Base-by-base conservation (phyloP, 2,113 vertebrate genomes). In the Ophthalmolycus amberensis region DNA sequence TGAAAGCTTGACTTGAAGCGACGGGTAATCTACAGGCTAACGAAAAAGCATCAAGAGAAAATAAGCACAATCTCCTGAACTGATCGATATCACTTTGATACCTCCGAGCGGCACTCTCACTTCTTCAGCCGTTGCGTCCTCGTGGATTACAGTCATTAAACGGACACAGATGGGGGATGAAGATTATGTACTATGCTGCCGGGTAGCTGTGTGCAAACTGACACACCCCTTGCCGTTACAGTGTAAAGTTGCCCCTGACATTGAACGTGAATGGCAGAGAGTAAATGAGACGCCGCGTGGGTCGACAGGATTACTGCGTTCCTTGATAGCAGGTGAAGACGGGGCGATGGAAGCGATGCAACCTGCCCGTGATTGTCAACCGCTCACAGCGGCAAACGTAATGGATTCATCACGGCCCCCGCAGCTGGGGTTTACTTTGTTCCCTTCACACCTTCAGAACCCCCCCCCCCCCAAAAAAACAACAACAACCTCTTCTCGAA, bases 241-340 rank as follows among this genome's bases (percentile, higher is more conserved):
- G 48, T 27, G 54, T 27, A 27, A 27, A 58, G 2, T 40, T 64
- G 38, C 4, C 29, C 59, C 50, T 5, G 42, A 80, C 66, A 69
- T 58, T 71, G 38, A 52, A 6, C 69, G 67, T 84, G 72, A 88
- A 72, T 50, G 75, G 50, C 75, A 69, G 60, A 34, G 37, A 50
- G 63, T 75, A 75, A 85, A 82, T 87, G 76, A 85, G 78, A 85
- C 38, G 22, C 34, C 72, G 15, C 82, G 85, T 87, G 79, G 80
- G 74, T 75, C 78, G 62, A 70, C 79, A 78, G 84, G 85, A 86
- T 85, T 71, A 88, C 83, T 46, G 60, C 71, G 74, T 83, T 52
- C 75, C 76, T 73, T 64, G 76, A 40, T 59, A 71, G 3, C 74
- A 63, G 34, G 59, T 76, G 71, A 84, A 79, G 52, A 62, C 18